Percentiles rank a stretch among this genome's conserved stretches.
Evolutionary conservation across 2,888 invertebrate genomes (phyloP).

Genomic region (Eumacrocentrus americanus): DNA sequence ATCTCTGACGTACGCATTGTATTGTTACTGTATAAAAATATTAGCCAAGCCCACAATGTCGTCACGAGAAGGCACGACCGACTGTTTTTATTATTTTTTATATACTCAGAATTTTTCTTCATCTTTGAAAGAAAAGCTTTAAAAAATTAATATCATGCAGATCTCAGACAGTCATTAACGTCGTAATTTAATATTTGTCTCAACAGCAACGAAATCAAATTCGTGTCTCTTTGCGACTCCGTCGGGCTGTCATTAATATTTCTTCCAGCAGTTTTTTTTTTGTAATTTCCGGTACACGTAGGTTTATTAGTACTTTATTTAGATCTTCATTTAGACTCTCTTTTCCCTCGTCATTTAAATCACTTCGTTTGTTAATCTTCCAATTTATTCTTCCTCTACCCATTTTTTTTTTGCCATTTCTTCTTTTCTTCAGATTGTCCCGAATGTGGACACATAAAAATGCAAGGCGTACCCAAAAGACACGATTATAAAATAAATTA

Average conservation of each 20-base stretch:
- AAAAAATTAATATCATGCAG: background rate
- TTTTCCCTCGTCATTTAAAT: too few relatives aligned
- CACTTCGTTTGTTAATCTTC: too few relatives aligned
- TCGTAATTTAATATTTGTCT: background rate
- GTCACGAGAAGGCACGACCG: background rate
- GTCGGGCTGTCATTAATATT: too few relatives aligned
- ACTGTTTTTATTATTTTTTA: conserved; percentile 5
- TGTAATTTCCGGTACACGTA: conserved; percentile 36
- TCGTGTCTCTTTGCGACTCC: conserved; percentile 10
- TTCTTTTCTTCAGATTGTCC: too few relatives aligned
- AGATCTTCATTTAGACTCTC: conserved; percentile 36
- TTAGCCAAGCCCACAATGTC: background rate
- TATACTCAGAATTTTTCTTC: background rate
- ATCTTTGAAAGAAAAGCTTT: background rate
- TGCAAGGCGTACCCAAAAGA: too few relatives aligned
- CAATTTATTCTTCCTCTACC: background rate
- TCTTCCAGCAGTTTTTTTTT: too few relatives aligned
- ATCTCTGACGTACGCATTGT: conserved; percentile 22
- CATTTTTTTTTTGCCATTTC: conserved; percentile 21
- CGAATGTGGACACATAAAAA: too few relatives aligned
- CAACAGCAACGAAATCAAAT: conserved; percentile 14
- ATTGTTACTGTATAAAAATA: conserved; percentile 6
- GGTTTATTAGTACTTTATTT: conserved; percentile 46
- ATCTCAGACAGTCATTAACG: conserved; percentile 11
- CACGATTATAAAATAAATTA: conserved; percentile 13